phyloP scores from a whole-genome alignment of 1,140 invertebrate species.

The Halyomorpha halys region DNA sequence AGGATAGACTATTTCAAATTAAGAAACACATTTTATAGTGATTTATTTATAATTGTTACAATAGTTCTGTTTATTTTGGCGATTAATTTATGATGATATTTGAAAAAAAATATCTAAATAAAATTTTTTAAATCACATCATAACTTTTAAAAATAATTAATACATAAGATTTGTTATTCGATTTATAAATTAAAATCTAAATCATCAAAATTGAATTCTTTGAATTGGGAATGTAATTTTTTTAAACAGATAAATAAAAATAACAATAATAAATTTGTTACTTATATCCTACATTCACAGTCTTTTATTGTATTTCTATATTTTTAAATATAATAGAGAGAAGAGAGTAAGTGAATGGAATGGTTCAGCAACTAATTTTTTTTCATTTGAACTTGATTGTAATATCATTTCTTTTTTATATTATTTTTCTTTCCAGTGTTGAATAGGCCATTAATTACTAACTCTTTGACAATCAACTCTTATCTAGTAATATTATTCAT shows the following conservation, averaged over 20 bases:
- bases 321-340: not conserved
- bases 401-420: too few relatives aligned
- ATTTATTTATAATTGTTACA: too few relatives aligned
- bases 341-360: not conserved
- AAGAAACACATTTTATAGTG: too few relatives aligned
- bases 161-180: not conserved
- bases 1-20: too few relatives aligned
- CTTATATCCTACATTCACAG: conserved; percentile 12
- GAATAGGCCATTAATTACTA: conserved; percentile 10
- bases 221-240: conserved; percentile 3
- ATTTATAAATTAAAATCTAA: not conserved
- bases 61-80: too few relatives aligned
- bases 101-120: conserved; percentile 18
- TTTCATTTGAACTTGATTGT: not conserved
- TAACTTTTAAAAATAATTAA: conserved; percentile 1
- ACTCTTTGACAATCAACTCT: not conserved
- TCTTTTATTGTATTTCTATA: conserved; percentile 5
- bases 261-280: not conserved
- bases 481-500: not conserved
- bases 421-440: too few relatives aligned
- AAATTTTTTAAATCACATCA: conserved; percentile 11
- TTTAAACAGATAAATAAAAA: not conserved
- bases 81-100: not conserved
- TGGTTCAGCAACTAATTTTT: not conserved
- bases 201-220: not conserved